phyloP scores from a whole-genome alignment of 2,113 vertebrate genomes.

The Brachypodius melanocephalos region DNA sequence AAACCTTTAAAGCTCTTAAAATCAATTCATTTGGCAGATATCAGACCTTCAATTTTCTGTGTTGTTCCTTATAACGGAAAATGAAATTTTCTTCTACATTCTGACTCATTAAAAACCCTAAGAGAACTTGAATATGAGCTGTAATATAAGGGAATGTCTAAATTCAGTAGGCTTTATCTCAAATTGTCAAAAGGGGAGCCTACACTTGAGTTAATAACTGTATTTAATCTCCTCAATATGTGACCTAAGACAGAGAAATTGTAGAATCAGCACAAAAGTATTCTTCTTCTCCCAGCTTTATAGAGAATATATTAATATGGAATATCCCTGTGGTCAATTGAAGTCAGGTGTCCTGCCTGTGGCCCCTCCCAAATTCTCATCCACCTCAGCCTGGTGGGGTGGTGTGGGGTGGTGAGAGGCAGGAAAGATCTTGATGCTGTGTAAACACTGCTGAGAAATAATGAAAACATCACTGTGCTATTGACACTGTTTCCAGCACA shows the following conservation, averaged over 20 bases:
- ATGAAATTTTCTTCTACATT: constrained; percentile 45
- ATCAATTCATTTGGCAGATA: background rate
- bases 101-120: constrained; percentile 42
- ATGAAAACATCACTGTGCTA: background rate
- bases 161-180: background rate
- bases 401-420: background rate
- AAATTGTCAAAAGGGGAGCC: background rate
- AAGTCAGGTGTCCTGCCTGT: background rate
- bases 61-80: background rate
- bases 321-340: background rate
- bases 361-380: background rate
- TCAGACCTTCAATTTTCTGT: background rate
- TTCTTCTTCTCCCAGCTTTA: background rate
- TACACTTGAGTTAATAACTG: background rate
- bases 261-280: background rate
- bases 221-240: background rate
- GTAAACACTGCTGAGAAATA: background rate
- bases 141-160: background rate
- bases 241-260: background rate
- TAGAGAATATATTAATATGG: background rate
- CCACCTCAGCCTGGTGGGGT: background rate
- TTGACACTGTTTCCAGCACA: background rate
- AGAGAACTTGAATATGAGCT: background rate
- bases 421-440: background rate
- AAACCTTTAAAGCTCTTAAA: background rate